These are phyloP conservation scores for Hypotaenidia philippensis DNA, from an alignment of 2,797 vertebrate genomes.

Conservation along the genomic window DNA sequence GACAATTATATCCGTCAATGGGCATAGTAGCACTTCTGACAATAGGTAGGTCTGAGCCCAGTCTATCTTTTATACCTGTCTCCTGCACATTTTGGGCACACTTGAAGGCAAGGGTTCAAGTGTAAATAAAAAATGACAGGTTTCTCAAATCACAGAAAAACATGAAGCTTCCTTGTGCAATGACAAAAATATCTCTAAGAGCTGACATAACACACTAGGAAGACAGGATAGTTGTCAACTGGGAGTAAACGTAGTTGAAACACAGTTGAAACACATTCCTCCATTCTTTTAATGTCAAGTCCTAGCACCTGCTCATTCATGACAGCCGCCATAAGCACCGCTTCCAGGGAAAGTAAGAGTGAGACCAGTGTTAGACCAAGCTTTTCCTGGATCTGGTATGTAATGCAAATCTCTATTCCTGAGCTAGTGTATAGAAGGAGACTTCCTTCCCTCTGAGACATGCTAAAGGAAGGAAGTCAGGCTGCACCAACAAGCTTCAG, in stretches of 20 bases:
- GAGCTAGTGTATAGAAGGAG: not conserved
- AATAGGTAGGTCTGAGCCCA: not conserved
- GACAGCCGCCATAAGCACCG: not conserved
- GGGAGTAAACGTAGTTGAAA: not conserved
- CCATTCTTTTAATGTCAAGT: not conserved
- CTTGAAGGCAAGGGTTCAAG: slow-evolving; percentile 8
- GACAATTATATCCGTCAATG: not conserved
- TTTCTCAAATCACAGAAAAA: not conserved
- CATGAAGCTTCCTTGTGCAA: not conserved
- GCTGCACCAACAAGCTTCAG: not conserved
- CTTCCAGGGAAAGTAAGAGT: not conserved
- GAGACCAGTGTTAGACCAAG: not conserved
- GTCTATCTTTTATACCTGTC: not conserved
- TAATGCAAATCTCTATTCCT: not conserved
- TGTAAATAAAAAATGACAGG: slow-evolving; percentile 13
- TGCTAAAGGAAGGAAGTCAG: not conserved
- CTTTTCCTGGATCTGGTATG: not conserved
- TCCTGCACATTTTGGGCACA: not conserved
- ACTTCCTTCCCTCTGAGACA: not conserved
- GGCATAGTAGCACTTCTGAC: not conserved
- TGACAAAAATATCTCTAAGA: slow-evolving; percentile 8
- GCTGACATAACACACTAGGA: not conserved
- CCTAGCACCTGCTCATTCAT: not conserved
- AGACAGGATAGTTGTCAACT: not conserved
- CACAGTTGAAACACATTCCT: not conserved